Evolutionary conservation across 2,797 vertebrate genomes (phyloP).

Genomic region (Helarctos malayanus): DNA sequence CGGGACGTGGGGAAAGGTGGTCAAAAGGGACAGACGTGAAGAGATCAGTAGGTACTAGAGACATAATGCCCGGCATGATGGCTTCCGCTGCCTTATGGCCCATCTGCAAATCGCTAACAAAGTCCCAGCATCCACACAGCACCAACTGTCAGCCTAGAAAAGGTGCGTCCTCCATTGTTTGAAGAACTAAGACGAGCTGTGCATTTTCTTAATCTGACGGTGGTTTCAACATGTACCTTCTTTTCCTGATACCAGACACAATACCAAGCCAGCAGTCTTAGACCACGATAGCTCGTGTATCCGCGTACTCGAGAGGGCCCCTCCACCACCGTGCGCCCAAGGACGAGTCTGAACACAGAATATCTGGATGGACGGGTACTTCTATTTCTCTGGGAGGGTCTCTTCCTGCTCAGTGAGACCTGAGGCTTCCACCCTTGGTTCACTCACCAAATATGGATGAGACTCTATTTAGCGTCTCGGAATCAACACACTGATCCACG

Average conservation of each 20-base stretch:
- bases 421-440: constrained; percentile 79
- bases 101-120: background rate
- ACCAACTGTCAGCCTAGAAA: constrained; percentile 94
- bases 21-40: background rate
- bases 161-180: constrained; percentile 92
- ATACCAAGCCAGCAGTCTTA: constrained; percentile 68
- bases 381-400: constrained; percentile 75
- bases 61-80: fast-evolving
- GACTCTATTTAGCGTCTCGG: constrained; percentile 37
- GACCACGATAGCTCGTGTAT: background rate
- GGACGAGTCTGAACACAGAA: constrained; percentile 80
- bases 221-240: background rate
- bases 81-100: fast-evolving
- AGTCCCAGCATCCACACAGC: constrained; percentile 84
- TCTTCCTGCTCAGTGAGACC: constrained; percentile 75
- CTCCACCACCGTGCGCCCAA: constrained; percentile 75
- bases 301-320: background rate
- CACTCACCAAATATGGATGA: background rate
- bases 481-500: fast-evolving
- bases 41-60: background rate
- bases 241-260: constrained; percentile 67
- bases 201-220: constrained; percentile 90
- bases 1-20: fast-evolving
- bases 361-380: constrained; percentile 76
- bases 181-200: constrained; percentile 93